These are phyloP conservation scores for Apodemia hepburni DNA, from an alignment of 2,888 invertebrate species.

Conservation along the genomic window DNA sequence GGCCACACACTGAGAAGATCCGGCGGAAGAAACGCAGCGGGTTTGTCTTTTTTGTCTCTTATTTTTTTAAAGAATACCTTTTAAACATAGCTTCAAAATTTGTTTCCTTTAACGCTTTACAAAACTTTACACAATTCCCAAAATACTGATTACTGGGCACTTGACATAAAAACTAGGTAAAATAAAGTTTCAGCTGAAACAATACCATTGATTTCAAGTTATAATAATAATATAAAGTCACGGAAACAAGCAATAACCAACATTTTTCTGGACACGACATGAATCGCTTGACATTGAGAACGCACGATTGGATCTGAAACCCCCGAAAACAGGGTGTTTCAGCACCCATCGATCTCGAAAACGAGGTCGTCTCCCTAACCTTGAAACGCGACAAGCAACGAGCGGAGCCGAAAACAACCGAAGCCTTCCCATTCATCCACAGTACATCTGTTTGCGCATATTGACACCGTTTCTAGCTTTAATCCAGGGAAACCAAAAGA, in stretches of 20 bases:
- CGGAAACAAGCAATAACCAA: constrained; percentile 57
- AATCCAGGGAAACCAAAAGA: constrained; percentile 17
- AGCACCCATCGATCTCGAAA: constrained; percentile 76
- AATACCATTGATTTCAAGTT: constrained; percentile 12
- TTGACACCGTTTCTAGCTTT: constrained; percentile 16
- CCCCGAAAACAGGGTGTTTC: constrained; percentile 22
- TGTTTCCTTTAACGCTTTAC: too few relatives aligned
- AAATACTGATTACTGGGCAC: neutral
- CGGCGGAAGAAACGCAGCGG: too few relatives aligned
- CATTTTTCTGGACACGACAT: constrained; percentile 43
- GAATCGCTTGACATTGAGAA: constrained; percentile 77
- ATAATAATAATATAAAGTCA: constrained; percentile 50
- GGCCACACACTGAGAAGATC: too few relatives aligned
- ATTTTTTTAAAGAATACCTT: too few relatives aligned
- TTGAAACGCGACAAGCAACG: constrained; percentile 50
- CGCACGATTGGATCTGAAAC: constrained; percentile 42
- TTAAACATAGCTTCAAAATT: too few relatives aligned
- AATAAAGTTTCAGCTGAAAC: neutral
- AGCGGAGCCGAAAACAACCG: constrained; percentile 53
- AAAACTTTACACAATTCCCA: neutral
- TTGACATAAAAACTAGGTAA: neutral
- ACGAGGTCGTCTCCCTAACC: constrained; percentile 66
- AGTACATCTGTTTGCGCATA: constrained; percentile 8
- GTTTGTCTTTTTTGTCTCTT: too few relatives aligned
- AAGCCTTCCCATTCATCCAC: constrained; percentile 59